Base-by-base conservation (phyloP, 1,140 invertebrate species). In the Aplysia californica region DNA sequence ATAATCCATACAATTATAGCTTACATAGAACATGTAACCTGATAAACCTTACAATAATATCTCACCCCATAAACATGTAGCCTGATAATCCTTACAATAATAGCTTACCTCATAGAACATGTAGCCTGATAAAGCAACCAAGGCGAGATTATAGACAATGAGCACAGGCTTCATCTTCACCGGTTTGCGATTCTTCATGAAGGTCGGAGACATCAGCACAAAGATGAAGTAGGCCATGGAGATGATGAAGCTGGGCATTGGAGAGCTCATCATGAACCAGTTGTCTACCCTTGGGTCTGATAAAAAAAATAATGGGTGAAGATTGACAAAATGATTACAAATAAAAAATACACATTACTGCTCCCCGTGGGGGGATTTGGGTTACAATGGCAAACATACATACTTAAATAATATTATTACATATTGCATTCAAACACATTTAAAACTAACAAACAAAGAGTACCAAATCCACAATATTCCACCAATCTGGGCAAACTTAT, bases 201-300 rank as follows among this genome's bases (percentile, higher is more conserved):
- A 83, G 10, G 79, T 72, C 5, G 91, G 90, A 21, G 91, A 90
- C 67, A 85, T 29, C 69, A 84, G 79, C 6, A 91, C 90, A 44
- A 90, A 79, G 20, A 88, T 79, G 58, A 92, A 81, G 75, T 92
- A 92, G 0, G 80, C 72, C 10, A 88, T 58, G 68, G 90, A 90
- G 67, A 92, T 89, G 4, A 88, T 18, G 3, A 91, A 77, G 55
- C 90, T 90, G 5, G 91, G 90, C 36, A 84, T 80, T 36, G 91
- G 91, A 72, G 87, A 85, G 41, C 88, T 85, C 90, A 92, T 91
- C 83, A 92, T 85, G 64, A 90, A 87, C 90, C 90, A 92, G 76
- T 89, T 87, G n/a, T 87, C 86, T 2, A 91, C 87, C 33, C 91
- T 81, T 0, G 90, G 87, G 87, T 92, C 91, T 91, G 82, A 92